Evolutionary conservation across 2,797 vertebrate genomes (phyloP).

Genomic region (Gallinago solitaria): DNA sequence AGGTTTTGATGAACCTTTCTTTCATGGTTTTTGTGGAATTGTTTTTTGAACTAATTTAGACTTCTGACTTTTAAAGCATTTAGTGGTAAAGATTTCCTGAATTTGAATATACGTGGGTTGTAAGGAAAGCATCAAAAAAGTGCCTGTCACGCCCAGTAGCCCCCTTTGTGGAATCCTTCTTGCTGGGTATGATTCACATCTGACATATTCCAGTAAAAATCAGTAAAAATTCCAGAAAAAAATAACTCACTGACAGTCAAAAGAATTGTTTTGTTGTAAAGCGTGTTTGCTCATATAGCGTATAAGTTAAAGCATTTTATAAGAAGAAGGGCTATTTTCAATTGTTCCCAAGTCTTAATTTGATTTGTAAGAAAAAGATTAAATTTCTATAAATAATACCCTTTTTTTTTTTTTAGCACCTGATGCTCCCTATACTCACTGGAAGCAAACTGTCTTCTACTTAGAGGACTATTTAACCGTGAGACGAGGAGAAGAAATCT

Average conservation of each 20-base stretch:
- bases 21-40: background rate
- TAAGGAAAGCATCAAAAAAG: background rate
- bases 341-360: background rate
- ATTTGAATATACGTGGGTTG: background rate
- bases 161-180: background rate
- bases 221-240: background rate
- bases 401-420: conserved; percentile 80
- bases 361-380: background rate
- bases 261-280: background rate
- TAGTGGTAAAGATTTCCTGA: background rate
- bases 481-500: conserved; percentile 92
- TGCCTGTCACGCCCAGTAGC: background rate
- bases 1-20: background rate
- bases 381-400: background rate
- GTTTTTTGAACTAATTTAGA: background rate
- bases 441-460: conserved; percentile 99
- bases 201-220: background rate
- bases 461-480: conserved; percentile 97
- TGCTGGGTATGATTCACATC: background rate
- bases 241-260: background rate
- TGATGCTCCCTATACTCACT: conserved; percentile 95
- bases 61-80: background rate
- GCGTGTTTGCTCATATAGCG: background rate
- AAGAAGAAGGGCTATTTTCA: background rate
- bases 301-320: background rate